Evolutionary conservation across 2,797 vertebrate species (phyloP), one percentile per base, ranked within the genome.

Genomic region (Oceanodroma leucorhoa): DNA sequence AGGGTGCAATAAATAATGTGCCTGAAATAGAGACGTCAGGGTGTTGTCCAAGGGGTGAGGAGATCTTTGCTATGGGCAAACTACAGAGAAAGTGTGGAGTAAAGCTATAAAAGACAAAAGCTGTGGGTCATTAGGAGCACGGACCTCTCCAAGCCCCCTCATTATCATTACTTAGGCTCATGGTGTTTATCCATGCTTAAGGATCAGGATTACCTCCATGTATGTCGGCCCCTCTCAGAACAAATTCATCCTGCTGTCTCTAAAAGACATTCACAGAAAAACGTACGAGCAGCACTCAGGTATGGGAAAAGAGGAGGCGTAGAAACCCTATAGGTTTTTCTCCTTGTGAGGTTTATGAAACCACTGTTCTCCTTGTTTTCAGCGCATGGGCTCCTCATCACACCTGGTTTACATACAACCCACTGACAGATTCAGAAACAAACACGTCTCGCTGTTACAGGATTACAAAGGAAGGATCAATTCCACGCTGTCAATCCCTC

Each of bases 391-490:
- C 65, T 94, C 69, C 91, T 95, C 92, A 70, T 94, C 89, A 38
- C 78, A 84, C 95, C 92, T 91, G 95, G 78, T 87, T 93, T 87
- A 95, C 95, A 94, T 29, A 71, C 75, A 94, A 17, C 83, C 78
- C 67, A 15, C 92, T 96, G 96, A 95, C 93, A 95, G 95, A 55
- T 43, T 80, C 81, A 66, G 89, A 80, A 91, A 38, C 94, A 95
- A 91, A 70, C 38, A 83, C 3, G 34, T 89, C 93, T 95, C 38
- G 3, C 70, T 79, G 80, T 30, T 82, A 30, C 58, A 1, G 41
- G 48, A 75, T 92, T 73, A 94, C 94, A 95, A 95, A 94, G 83
- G 79, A 34, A 73, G 95, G 94, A 96, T 96, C 96, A 96, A 94
- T 95, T 91, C 89, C 60, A 23, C 24, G 9, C 90, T 94, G 93